Evolutionary conservation across 1,140 invertebrate genomes (phyloP), one percentile per base, ranked within the genome.

Genomic region (Euura lappo): DNA sequence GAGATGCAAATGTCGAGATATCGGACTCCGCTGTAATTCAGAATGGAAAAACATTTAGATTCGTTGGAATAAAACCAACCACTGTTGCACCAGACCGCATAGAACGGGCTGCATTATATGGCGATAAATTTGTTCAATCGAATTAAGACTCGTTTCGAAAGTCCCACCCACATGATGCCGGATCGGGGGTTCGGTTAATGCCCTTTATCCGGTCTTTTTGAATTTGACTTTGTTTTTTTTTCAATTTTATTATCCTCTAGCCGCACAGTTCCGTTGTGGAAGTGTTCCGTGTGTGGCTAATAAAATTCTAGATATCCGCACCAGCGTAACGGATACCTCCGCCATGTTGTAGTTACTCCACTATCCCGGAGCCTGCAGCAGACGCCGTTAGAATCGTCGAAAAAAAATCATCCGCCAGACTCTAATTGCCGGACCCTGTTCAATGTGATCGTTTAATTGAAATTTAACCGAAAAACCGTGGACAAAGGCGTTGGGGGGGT

Each of bases 11-110:
- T 79, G 92, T 92, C 74, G 92, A 93, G 85, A 96, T 93, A 89
- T 96, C 94, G 79, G 94, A 93, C 90, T 95, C 94, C 86, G 95
- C 95, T 96, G 91, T 65, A 93, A 92, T 80, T 87, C 87, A 84
- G 86, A 83, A 79, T 86, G 80, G 79, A 47, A 74, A 77, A 74
- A 6, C 65, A 8, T 67, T 44, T 6, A 8, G 0, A 28, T 28
- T 28, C 28, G 28, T 28, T 28, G 28, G 28, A 28, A 28, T 28
- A 28, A 28, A 28, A 28, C 28, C 28, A 28, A 1, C 1, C 28
- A 28, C 28, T 28, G 28, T 28, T 28, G 28, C 28, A 28, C 28
- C 28, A 28, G 28, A 28, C 28, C 28, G 28, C 28, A 28, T 28
- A 28, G 28, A 28, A 28, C 28, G 28, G 28, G 28, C 28, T 28